Percentiles rank a stretch among this genome's conserved stretches.
phyloP scores from a whole-genome alignment of 2,113 vertebrate genomes.

The Mastomys natalensis region DNA sequence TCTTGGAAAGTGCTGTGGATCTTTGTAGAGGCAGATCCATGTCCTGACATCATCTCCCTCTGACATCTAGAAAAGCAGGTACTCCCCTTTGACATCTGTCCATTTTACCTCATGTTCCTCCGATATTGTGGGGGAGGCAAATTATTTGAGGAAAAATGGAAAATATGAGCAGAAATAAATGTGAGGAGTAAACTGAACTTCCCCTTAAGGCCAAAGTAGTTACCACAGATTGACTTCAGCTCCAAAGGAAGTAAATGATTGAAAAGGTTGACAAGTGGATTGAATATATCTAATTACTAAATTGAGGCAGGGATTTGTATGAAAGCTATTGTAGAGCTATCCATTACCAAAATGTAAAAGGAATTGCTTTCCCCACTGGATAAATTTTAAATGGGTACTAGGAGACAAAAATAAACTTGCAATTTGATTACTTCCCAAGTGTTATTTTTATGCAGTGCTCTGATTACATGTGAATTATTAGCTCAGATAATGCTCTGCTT shows the following conservation, averaged over 20 bases:
- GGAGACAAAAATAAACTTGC: constrained; percentile 40
- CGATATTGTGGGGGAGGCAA: too few relatives aligned
- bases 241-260: constrained; percentile 20
- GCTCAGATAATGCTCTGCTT: not conserved
- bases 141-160: not conserved
- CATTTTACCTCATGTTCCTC: not conserved
- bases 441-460: constrained; percentile 36
- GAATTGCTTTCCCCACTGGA: not conserved
- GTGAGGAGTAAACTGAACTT: not conserved
- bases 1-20: not conserved
- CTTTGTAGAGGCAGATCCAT: fast-evolving
- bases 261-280: not conserved
- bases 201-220: not conserved
- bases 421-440: not conserved
- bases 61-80: not conserved
- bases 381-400: not conserved
- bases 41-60: not conserved
- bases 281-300: not conserved
- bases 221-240: not conserved
- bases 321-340: constrained; percentile 8
- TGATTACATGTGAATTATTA: constrained; percentile 49
- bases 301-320: not conserved
- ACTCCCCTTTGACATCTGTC: not conserved
- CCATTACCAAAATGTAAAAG: constrained; percentile 13
- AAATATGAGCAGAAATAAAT: not conserved